phyloP scores from a whole-genome alignment of 2,113 vertebrate species.

The Amazona guildingii region DNA sequence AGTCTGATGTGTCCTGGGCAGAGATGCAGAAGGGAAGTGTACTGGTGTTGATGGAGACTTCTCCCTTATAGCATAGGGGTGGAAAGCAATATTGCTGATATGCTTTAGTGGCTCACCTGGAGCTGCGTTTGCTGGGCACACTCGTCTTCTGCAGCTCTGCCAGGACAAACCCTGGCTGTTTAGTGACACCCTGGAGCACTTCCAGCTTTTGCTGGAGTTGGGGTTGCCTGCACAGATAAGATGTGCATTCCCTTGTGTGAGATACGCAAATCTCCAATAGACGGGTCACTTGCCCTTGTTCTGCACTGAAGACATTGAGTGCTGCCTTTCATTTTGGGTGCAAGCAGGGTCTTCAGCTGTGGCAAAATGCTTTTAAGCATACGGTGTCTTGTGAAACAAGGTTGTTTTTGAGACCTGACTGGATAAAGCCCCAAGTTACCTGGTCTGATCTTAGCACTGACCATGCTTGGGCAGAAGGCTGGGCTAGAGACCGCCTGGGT shows the following conservation, averaged over 20 bases:
- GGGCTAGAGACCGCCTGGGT: background rate
- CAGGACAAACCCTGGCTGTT: background rate
- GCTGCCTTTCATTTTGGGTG: background rate
- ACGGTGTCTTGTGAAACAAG: background rate
- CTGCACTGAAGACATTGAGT: background rate
- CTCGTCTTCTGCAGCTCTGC: background rate
- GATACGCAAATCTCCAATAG: background rate
- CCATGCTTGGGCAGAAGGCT: background rate
- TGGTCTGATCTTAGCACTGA: background rate
- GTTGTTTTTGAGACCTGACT: background rate
- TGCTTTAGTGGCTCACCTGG: background rate
- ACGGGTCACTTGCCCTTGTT: background rate
- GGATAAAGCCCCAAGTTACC: background rate
- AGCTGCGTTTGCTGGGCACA: background rate
- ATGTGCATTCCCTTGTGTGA: background rate
- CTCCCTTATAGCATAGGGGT: no score
- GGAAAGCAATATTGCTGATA: background rate
- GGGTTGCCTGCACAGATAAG: background rate
- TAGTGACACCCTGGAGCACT: background rate
- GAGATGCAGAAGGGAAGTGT: background rate
- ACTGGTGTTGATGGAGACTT: background rate
- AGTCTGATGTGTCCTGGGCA: background rate
- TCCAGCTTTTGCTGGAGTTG: background rate
- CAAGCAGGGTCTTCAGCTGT: background rate
- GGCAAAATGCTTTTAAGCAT: background rate